Base-by-base conservation (phyloP, 2,113 vertebrate species). In the Salvelinus fontinalis region DNA sequence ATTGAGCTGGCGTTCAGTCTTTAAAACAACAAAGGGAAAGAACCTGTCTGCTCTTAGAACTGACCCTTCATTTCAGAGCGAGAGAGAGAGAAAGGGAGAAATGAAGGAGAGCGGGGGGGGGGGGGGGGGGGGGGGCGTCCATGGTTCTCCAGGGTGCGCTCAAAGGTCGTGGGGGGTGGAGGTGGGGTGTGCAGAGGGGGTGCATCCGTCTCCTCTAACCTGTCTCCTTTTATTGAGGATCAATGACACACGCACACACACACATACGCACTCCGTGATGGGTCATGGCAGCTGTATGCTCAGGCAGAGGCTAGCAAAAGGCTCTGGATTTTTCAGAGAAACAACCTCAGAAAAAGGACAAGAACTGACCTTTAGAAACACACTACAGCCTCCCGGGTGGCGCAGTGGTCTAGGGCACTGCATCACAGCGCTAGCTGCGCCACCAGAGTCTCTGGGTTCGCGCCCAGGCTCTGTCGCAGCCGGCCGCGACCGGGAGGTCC, bases 31-130 rank as follows among this genome's bases (percentile, higher is more conserved):
- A 18, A 16, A 14, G 16, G 14, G 3, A 54, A 54, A 54, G 8
- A 54, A 54, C 70, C 26, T 80, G 75, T 64, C 81, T 71, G 31
- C 78, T 44, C 62, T 79, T 39, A 71, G 78, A 83, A 73, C 70
- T 73, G 76, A 81, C 34, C 76, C 31, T 39, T 84, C 76, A 24
- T 67, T 81, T 71, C 78, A 71, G 70, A 73, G 34, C 20, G 24
- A 73, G 39, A 16, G 57, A 44, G 39, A 44, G 39, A 44, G 44
- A 39, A 20, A 39, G 39, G 62, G 57, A 5, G 4, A 67, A 54
- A 60, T 54, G 12, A 69, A 29, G n/a, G 74, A 79, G 73, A 5
- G 9, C 4, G 49, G 0, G 49, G 12, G 49, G 49, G 1, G 49
- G 12, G 4, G 49, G 22, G 6, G 64, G 64, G 64, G 64, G 4